Evolutionary conservation across 2,888 invertebrate species (phyloP), one percentile per base, ranked within the genome.

Genomic region (Brachyopa scutellaris): DNA sequence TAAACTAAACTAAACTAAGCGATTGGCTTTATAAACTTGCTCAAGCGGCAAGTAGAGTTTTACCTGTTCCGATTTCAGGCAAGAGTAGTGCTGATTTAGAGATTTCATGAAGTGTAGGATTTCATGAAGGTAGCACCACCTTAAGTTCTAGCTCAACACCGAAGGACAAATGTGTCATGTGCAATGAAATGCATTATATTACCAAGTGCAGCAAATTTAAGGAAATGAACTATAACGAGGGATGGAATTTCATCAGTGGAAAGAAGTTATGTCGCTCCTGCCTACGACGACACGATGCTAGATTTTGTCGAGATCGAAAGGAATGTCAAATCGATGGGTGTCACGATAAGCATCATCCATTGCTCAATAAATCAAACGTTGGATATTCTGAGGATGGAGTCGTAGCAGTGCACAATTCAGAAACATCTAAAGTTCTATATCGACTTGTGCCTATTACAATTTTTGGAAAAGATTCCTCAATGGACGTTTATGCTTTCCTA

Each of bases 1-100:
- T n/a, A n/a, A n/a, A n/a, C n/a, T n/a, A n/a, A n/a, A n/a, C n/a
- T n/a, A n/a, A n/a, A n/a, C n/a, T n/a, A 26, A 74, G 62, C 31
- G 62, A 70, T 29, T 78, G 66, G 61, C 19, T 84, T 9, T 79
- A 62, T 29, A 59, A 64, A 17, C 67, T 74, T 31, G 74, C 64
- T 13, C 61, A 76, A 6, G 72, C 66, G 2, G 77, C 80, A 19
- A 82, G 69, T 29, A 62, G 45, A 9, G 47, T 78, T 2, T 53
- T 42, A 11, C 21, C 59, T 21, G 31, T 38, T 38, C 31, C 62
- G 11, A 11, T 47, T 1, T 5, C 31, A 6, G 9, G 4, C 11
- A 33, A 21, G n/a, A 57, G n/a, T 23, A 29, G 4, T 13, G 57
- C 45, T 21, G 66, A 66, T 13, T 36, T 5, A 19, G 64, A 66